Evolutionary conservation across 2,888 invertebrate species (phyloP), one percentile per base, ranked within the genome.

Genomic region (Epirrita christyi): DNA sequence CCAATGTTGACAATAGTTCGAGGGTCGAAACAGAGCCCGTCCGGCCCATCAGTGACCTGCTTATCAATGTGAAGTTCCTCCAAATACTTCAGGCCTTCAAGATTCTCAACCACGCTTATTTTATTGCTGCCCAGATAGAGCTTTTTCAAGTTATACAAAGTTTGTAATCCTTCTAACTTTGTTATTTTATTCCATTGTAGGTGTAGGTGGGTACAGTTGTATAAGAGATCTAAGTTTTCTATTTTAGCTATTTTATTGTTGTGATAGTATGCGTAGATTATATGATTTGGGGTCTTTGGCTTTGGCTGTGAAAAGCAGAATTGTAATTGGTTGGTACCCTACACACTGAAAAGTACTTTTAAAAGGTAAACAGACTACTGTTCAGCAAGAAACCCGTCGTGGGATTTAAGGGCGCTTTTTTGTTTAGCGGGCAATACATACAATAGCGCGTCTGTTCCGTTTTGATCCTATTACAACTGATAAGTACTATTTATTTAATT

Each of bases 231-330:
- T 6, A 98, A 76, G 71, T 96, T 96, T 77, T 96, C 93, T 15
- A 98, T 94, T 78, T 94, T 94, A 0, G 93, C 83, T 65, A 98
- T 95, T 68, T 93, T 93, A 80, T 98, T 98, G 73, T 96, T 96
- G 75, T 97, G 98, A 38, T 96, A 92, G 85, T 95, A 98, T 13
- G 96, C 91, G 64, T 94, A 93, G 14, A 93, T 90, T 41, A 96
- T 67, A 47, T 92, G 76, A n/a, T 68, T 83, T 7, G 86, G 73
- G 49, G 79, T 73, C 53, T 86, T 89, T 0, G 85, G 78, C 36
- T 79, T 77, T 0, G 88, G 85, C 92, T 92, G 78, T n/a, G 1
- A 28, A 29, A 11, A 0, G 11, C 21, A 21, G 21, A 21, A 21
- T 21, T 21, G 2, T 2, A 21, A 11, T 36, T 10, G n/a, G 36